Percentiles rank a stretch among this genome's conserved stretches.
phyloP scores from a whole-genome alignment of 1,140 invertebrate genomes.

The Ridgeia piscesae region DNA sequence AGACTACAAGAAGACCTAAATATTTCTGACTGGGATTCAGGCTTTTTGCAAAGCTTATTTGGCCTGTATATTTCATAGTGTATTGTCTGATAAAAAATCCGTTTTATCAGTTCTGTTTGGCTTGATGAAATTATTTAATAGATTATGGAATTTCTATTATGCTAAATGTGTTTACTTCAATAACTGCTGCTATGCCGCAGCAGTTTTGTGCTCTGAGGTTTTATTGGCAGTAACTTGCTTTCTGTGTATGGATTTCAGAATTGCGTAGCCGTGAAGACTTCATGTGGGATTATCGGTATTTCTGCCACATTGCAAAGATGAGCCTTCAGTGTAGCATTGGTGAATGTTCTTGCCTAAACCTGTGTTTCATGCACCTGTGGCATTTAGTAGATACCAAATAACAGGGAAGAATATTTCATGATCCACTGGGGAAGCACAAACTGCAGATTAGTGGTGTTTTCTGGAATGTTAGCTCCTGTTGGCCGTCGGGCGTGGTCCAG shows the following conservation, averaged over 20 bases:
- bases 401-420: background rate
- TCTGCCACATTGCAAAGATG: background rate
- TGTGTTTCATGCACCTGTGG: no score
- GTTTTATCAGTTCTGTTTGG: background rate
- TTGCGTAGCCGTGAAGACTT: background rate
- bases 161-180: background rate
- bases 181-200: background rate
- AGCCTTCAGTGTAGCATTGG: background rate
- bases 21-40: no score
- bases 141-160: no score
- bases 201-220: background rate
- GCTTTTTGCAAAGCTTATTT: background rate
- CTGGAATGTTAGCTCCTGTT: background rate
- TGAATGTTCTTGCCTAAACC: background rate
- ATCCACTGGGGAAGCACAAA: background rate
- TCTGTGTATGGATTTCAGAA: background rate
- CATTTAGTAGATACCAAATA: background rate
- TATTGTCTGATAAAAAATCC: background rate
- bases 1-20: background rate
- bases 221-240: background rate
- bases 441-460: background rate
- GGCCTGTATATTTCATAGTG: background rate
- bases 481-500: no score
- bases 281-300: background rate
- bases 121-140: background rate